phyloP scores from a whole-genome alignment of 1,140 invertebrate genomes.

The Eumaeus atala region DNA sequence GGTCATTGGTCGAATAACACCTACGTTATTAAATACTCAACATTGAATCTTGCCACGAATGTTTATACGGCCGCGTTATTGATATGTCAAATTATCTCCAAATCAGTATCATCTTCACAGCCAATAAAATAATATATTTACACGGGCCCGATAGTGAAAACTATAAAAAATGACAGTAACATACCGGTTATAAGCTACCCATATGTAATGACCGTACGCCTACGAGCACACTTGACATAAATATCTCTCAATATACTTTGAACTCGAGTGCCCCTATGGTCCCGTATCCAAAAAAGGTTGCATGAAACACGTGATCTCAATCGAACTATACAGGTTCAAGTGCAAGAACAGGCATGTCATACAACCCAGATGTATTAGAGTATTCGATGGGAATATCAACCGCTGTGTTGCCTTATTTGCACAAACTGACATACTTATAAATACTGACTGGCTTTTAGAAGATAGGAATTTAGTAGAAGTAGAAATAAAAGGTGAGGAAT shows the following conservation, averaged over 20 bases:
- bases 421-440: conserved; percentile 17
- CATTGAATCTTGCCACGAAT: background rate
- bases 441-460: background rate
- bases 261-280: conserved; percentile 10
- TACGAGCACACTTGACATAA: conserved; percentile 5
- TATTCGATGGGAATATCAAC: conserved; percentile 54
- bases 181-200: conserved; percentile 8
- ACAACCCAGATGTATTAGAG: conserved; percentile 51
- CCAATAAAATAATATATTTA: conserved; percentile 9
- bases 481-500: too few species aligned
- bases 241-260: conserved; percentile 3
- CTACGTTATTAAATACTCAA: too few species aligned
- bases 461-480: too few species aligned
- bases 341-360: conserved; percentile 43
- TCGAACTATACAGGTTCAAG: conserved; percentile 44
- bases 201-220: conserved; percentile 9
- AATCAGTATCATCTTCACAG: conserved; percentile 1
- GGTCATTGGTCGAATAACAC: too few species aligned
- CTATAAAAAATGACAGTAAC: background rate
- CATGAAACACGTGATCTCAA: conserved; percentile 16
- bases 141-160: conserved; percentile 2
- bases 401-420: conserved; percentile 58
- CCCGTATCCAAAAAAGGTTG: conserved; percentile 12
- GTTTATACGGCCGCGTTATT: background rate
- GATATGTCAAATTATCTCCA: conserved; percentile 1